phyloP scores from a whole-genome alignment of 2,797 vertebrate species.

The Capromys pilorides region DNA sequence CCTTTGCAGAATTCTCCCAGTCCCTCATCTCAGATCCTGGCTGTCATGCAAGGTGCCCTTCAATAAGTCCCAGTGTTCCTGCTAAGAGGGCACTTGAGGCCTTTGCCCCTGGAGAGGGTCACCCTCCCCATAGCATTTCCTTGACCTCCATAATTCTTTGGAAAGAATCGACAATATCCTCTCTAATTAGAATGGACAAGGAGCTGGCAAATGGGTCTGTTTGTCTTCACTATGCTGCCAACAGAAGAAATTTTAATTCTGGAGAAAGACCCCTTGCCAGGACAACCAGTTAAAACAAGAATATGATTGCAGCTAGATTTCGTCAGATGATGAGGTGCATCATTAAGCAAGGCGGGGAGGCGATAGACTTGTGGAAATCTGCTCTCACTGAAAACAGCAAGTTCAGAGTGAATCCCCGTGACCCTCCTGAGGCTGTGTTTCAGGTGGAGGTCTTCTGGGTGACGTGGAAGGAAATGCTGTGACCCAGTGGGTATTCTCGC shows the following conservation, averaged over 20 bases:
- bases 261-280: conserved; percentile 78
- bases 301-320: conserved; percentile 50
- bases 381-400: neutral
- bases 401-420: neutral
- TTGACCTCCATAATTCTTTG: neutral
- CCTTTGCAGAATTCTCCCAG: neutral
- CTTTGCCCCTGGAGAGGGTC: neutral
- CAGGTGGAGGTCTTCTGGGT: neutral
- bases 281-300: conserved; percentile 77
- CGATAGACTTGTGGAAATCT: neutral
- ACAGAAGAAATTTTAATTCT: conserved; percentile 45
- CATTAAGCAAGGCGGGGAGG: conserved; percentile 9
- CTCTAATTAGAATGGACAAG: conserved; percentile 52
- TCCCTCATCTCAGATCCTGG: neutral
- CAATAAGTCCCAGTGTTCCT: neutral
- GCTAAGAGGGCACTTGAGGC: neutral
- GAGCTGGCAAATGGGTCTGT: conserved; percentile 74
- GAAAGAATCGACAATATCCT: neutral
- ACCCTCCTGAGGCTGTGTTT: neutral
- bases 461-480: neutral
- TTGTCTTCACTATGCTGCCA: conserved; percentile 68
- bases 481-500: neutral
- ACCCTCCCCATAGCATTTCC: neutral
- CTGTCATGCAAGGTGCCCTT: neutral
- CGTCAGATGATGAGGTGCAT: conserved; percentile 60